phyloP scores from a whole-genome alignment of 2,888 invertebrate genomes.

The Brachyopa scutellaris region DNA sequence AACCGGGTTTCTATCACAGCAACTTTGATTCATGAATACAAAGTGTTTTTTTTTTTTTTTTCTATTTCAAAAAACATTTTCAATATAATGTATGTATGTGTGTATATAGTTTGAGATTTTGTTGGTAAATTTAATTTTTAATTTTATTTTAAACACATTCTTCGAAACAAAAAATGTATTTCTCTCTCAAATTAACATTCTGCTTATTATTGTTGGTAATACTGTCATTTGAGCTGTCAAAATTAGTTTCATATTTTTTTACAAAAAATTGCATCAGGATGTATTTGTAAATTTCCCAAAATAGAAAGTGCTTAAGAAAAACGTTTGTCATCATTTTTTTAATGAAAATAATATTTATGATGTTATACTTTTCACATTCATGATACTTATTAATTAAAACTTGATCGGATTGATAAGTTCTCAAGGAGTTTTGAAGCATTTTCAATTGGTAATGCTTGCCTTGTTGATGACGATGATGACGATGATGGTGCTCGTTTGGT shows the following conservation, averaged over 20 bases:
- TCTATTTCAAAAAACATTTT: neutral
- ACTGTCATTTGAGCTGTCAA: constrained; percentile 26
- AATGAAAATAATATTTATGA: constrained; percentile 40
- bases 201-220: constrained; percentile 6
- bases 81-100: no score
- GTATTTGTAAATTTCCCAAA: neutral
- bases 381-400: constrained; percentile 23
- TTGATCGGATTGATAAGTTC: constrained; percentile 27
- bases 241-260: neutral
- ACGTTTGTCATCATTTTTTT: constrained; percentile 44
- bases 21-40: constrained; percentile 73
- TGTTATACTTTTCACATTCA: constrained; percentile 7
- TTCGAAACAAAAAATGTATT: neutral
- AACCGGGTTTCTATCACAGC: constrained; percentile 73
- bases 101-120: no score
- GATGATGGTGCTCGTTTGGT: constrained; percentile 35
- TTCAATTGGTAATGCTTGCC: constrained; percentile 10
- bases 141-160: no score
- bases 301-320: constrained; percentile 18
- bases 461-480: constrained; percentile 5
- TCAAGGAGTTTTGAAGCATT: neutral
- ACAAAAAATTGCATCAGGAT: constrained; percentile 11
- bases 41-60: constrained; percentile 9
- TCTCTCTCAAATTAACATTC: constrained; percentile 11
- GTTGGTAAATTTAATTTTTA: no score